Evolutionary conservation across 2,797 vertebrate species (phyloP).

Genomic region (Esox masquinongy): DNA sequence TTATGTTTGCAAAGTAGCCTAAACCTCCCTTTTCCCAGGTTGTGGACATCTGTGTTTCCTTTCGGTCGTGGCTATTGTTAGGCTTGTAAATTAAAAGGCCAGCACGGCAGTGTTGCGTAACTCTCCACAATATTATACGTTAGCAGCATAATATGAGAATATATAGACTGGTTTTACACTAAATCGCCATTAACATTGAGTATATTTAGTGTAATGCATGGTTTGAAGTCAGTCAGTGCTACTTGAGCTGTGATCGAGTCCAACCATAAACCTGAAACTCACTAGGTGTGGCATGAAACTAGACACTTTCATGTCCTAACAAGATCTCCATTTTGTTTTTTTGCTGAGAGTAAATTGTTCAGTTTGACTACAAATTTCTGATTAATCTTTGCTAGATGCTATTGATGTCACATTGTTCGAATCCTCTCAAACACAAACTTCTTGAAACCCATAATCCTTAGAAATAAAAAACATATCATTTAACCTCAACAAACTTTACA

Average conservation of each 20-base stretch:
- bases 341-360: conserved; percentile 33
- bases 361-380: conserved; percentile 49
- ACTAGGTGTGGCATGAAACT: conserved; percentile 72
- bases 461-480: not conserved
- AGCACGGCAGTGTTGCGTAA: conserved; percentile 58
- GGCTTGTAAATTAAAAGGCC: conserved; percentile 50
- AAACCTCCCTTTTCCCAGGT: conserved; percentile 35
- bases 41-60: conserved; percentile 76
- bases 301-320: conserved; percentile 67
- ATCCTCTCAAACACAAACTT: not conserved
- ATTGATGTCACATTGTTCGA: not conserved
- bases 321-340: conserved; percentile 56
- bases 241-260: conserved; percentile 52
- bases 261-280: conserved; percentile 50
- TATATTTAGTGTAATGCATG: conserved; percentile 45
- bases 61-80: conserved; percentile 56
- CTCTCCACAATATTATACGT: not conserved
- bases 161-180: conserved; percentile 50
- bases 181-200: conserved; percentile 29
- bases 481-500: conserved; percentile 49
- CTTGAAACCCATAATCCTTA: not conserved
- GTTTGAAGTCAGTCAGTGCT: conserved; percentile 47
- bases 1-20: conserved; percentile 37
- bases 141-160: conserved; percentile 43
- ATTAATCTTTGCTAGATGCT: conserved; percentile 11